Base-by-base conservation (phyloP, 37 sponge, comb jelly and placozoan genomes). In the Bolinopsis microptera region DNA sequence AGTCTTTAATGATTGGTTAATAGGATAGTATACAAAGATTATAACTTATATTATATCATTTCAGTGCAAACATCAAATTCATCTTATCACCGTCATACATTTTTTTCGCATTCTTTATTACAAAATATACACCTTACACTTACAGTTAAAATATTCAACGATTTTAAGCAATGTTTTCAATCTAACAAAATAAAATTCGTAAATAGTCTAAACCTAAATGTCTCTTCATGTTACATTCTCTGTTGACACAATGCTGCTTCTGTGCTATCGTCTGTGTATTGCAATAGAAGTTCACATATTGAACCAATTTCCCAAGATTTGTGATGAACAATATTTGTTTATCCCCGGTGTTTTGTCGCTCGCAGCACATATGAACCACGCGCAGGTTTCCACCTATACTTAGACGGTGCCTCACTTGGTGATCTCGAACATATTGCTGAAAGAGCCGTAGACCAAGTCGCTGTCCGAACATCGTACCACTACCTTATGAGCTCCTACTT, bases 341-440 rank as follows among this genome's bases (percentile, higher is more conserved):
- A 48, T 48, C 61, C 61, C n/a, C 61, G 61, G 61, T 18, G 61
- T 48, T 48, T 48, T 48, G 13, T 18, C 5, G 5, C 61, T 18
- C 61, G 61, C 61, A 18, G 61, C 5, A 48, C 61, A 48, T 13
- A 13, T n/a, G n/a, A n/a, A n/a, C n/a, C n/a, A n/a, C n/a, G n/a
- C n/a, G n/a, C n/a, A n/a, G n/a, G n/a, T n/a, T n/a, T n/a, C n/a
- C 9, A 48, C 61, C 61, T 48, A 48, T 18, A 48, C 61, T 18
- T 48, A n/a, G 61, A 13, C 61, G 61, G 5, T 48, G 5, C 9
- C 75, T 72, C 75, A 72, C 26, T 72, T 72, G 5, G 75, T 72
- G 75, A 86, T 86, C 22, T 86, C 61, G 90, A 86, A 86, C 90
- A 86, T 86, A 23, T 86, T 86, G 31, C 61, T 86, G 90, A 86